phyloP scores from a whole-genome alignment of 2,113 vertebrate species.

The Procavia capensis region DNA sequence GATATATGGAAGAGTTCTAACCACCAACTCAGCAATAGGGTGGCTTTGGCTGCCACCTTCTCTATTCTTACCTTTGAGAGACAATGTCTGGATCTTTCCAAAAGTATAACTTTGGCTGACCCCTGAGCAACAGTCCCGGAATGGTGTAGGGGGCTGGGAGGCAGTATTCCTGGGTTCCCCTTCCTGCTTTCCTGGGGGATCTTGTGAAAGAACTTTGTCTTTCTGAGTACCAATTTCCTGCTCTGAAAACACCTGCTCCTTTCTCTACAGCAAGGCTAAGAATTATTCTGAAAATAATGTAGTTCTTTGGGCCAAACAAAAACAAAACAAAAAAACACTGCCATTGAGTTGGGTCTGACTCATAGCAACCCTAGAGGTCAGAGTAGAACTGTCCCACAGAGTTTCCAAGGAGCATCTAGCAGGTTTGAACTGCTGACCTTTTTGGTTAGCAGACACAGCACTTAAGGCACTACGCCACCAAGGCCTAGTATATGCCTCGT shows the following conservation, averaged over 20 bases:
- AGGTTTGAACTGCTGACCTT: no score
- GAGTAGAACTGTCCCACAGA: no score
- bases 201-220: background rate
- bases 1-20: background rate
- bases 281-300: background rate
- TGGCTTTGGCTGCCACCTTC: background rate
- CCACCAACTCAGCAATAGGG: fast-evolving
- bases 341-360: no score
- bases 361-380: no score
- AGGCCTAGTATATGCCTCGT: background rate
- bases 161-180: background rate
- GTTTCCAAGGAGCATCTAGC: no score
- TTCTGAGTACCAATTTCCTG: background rate
- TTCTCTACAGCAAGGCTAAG: background rate
- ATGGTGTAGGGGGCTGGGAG: background rate
- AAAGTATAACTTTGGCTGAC: background rate
- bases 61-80: background rate
- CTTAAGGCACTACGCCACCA: no score
- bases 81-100: background rate
- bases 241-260: background rate
- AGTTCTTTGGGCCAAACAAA: background rate
- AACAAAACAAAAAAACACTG: no score
- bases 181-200: background rate
- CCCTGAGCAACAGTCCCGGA: background rate
- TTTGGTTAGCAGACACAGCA: no score